These are phyloP conservation scores for Myodes glareolus DNA, from an alignment of 2,113 vertebrate genomes.

Conservation along the genomic window DNA sequence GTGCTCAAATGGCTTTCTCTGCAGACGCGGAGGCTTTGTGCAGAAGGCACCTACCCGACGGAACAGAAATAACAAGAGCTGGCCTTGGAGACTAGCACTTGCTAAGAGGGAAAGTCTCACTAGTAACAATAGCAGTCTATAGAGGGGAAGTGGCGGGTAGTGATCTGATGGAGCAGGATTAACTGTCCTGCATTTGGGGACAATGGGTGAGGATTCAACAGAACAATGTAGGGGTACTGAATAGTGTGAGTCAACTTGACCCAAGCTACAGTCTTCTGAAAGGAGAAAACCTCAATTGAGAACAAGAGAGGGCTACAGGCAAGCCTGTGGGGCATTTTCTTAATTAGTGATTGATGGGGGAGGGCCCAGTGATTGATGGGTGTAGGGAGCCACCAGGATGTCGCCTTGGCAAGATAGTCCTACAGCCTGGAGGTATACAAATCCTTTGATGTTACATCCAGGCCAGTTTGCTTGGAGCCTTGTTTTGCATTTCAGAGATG, in stretches of 20 bases:
- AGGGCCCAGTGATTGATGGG: too few relatives aligned
- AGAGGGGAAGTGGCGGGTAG: not conserved
- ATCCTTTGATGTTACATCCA: too few relatives aligned
- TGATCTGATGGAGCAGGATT: not conserved
- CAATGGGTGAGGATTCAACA: not conserved
- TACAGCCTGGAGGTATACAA: too few relatives aligned
- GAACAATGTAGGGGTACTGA: not conserved
- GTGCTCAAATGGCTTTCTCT: not conserved
- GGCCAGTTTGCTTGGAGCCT: too few relatives aligned
- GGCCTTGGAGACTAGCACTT: not conserved
- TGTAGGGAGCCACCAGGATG: too few relatives aligned
- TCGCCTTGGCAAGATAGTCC: too few relatives aligned
- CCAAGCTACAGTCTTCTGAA: not conserved
- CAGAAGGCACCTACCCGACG: not conserved
- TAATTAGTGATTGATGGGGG: not conserved
- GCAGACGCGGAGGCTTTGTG: not conserved
- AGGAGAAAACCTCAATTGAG: not conserved
- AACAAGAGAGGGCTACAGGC: not conserved
- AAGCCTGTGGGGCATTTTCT: not conserved
- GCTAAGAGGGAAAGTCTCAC: not conserved
- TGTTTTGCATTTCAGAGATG: too few relatives aligned
- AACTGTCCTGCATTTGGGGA: not conserved
- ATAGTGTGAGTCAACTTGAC: not conserved
- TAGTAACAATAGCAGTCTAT: not conserved
- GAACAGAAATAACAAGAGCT: too few relatives aligned